Evolutionary conservation across 2,797 vertebrate species (phyloP), one percentile per base, ranked within the genome.

Genomic region (Sebastes melanostomus): DNA sequence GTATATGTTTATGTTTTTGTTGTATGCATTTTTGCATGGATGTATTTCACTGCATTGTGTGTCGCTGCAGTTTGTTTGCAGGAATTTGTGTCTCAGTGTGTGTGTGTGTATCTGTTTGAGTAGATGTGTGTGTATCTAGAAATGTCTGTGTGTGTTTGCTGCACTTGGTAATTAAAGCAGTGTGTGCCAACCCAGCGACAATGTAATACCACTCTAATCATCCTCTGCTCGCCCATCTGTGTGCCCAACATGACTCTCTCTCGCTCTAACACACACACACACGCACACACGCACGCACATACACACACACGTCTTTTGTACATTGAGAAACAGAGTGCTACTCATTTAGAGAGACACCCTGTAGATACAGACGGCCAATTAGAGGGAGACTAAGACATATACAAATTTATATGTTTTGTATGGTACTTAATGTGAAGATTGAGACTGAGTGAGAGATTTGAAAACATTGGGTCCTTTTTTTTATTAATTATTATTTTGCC

Each of bases 201-300:
- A 88, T 90, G 89, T 93, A 93, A 94, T 91, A 86, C 90, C 87
- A 78, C 87, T 86, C 76, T 94, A 94, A 94, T 94, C 90, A 88
- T 93, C 91, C 86, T 89, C 89, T 85, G 83, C 85, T 87, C 75
- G 80, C 69, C 93, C 92, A 93, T 93, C 94, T 94, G 93, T 88
- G 89, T 81, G 78, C 76, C 78, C 83, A 84, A 88, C 88, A 75
- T 77, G 85, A 81, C 73, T 77, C 67, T 72, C 72, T 75, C 66
- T 38, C 29, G 20, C 27, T 6, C 9, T 54, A 27, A 32, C 25
- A 38, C 66, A 24, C 63, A 25, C 81, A 13, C 70, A 72, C 24
- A 42, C 76, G 59, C 60, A 66, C 66, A 62, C 77, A 66, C 59
- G 54, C 59, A 66, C 59, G 54, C 59, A 67, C 29, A 61, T 62